These are phyloP conservation scores for Empidonax alnorum DNA, from an alignment of 2,113 vertebrate genomes.

Conservation along the genomic window DNA sequence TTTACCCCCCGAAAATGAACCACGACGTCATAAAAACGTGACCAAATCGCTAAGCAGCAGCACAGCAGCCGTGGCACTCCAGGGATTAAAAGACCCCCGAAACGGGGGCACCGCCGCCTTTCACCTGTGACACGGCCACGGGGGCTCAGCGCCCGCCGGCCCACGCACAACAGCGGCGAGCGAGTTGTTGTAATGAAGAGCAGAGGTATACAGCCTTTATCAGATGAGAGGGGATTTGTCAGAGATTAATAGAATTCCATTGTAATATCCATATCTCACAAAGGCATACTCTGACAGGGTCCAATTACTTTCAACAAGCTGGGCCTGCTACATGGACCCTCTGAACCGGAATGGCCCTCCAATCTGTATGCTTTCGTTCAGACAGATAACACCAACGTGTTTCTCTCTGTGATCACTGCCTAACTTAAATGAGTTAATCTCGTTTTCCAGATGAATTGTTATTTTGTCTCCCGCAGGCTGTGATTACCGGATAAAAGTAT, in stretches of 20 bases:
- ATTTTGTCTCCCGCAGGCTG: conserved; percentile 84
- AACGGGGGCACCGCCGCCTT: not conserved
- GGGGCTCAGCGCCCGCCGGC: not conserved
- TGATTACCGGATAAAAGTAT: conserved; percentile 83
- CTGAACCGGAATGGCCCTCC: conserved; percentile 74
- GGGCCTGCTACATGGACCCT: conserved; percentile 72
- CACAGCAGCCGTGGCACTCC: not conserved
- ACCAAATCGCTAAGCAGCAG: not conserved
- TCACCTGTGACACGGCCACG: not conserved
- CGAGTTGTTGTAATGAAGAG: conserved; percentile 41
- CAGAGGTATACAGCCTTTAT: conserved; percentile 66
- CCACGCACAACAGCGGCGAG: not conserved
- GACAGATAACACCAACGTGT: conserved; percentile 73
- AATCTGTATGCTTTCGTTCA: conserved; percentile 75
- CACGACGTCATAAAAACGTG: not conserved
- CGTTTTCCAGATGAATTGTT: conserved; percentile 86
- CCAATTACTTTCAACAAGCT: conserved; percentile 74
- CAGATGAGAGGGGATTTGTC: conserved; percentile 74
- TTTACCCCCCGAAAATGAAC: not conserved
- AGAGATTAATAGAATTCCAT: conserved; percentile 83
- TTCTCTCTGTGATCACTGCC: conserved; percentile 78
- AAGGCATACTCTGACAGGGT: conserved; percentile 79
- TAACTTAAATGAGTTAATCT: conserved; percentile 85
- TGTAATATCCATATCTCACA: conserved; percentile 80
- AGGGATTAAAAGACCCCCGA: not conserved